Percentiles rank a stretch among this genome's conserved stretches.
Conservation (phyloP, 37 sponge, comb jelly and placozoan genomes). For the Axinella damicornis region DNA sequence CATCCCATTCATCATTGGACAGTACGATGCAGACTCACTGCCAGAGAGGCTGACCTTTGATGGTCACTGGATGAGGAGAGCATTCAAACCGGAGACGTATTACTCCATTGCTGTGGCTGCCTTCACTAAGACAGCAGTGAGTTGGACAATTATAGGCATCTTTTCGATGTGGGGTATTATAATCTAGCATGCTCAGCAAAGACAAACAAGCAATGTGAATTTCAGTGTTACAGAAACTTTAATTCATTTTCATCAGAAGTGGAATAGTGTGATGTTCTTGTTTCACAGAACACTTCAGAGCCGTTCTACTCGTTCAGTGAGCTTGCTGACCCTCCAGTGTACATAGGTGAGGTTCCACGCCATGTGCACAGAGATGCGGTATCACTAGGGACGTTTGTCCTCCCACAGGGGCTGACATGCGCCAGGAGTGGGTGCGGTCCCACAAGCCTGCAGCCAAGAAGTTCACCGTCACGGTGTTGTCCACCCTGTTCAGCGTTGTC, state of each 20-base stretch:
- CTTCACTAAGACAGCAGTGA: conserved; percentile 36
- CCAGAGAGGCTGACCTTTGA: conserved; percentile 42
- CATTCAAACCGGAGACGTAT: conserved; percentile 49
- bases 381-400: no score
- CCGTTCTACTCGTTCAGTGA: conserved; percentile 33
- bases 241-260: no score
- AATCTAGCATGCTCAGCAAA: no score
- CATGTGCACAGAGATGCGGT: no score
- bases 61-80: background rate
- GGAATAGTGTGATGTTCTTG: no score
- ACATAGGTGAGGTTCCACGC: conserved; percentile 14
- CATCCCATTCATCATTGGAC: conserved; percentile 57
- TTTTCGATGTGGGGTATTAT: no score
- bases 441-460: conserved; percentile 1
- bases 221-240: no score
- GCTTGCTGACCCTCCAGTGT: conserved; percentile 42
- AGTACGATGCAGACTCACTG: conserved; percentile 1
- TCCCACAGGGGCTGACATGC: conserved; percentile 35
- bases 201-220: no score
- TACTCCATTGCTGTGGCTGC: conserved; percentile 65
- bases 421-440: conserved; percentile 27
- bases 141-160: background rate
- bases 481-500: conserved; percentile 18
- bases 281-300: background rate
- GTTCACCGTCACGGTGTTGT: conserved; percentile 1